Percentiles rank a stretch among this genome's conserved stretches.
phyloP scores from a whole-genome alignment of 2,113 vertebrate genomes.

The Solenodon paradoxus region DNA sequence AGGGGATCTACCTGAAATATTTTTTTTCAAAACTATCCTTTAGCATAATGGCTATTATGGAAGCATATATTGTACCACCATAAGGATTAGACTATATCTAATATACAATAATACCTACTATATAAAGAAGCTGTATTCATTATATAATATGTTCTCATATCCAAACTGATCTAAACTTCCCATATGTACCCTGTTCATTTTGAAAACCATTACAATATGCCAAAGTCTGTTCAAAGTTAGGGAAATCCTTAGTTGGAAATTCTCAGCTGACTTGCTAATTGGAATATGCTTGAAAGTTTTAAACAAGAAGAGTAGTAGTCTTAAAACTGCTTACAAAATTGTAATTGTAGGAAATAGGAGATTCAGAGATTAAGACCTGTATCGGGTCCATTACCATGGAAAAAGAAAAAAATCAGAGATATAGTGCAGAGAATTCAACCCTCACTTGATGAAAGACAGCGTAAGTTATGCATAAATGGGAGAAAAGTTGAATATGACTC shows the following conservation, averaged over 20 bases:
- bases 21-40: constrained; percentile 39
- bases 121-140: background rate
- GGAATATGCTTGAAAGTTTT: constrained; percentile 21
- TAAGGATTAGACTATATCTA: constrained; percentile 13
- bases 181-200: background rate
- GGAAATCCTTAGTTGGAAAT: constrained; percentile 27
- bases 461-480: background rate
- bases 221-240: constrained; percentile 15
- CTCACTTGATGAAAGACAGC: background rate
- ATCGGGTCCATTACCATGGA: background rate
- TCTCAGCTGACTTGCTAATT: constrained; percentile 9
- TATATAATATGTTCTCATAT: constrained; percentile 27
- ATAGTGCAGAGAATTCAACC: background rate
- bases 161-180: constrained; percentile 31
- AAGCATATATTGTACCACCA: background rate
- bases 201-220: background rate
- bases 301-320: background rate
- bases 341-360: background rate
- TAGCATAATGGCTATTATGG: background rate
- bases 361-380: background rate
- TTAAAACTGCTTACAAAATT: background rate
- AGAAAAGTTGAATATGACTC: constrained; percentile 23
- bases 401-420: background rate
- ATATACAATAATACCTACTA: background rate
- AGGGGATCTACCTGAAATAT: background rate